Base-by-base conservation (phyloP, 2,113 vertebrate genomes). In the Collichthys lucidus region DNA sequence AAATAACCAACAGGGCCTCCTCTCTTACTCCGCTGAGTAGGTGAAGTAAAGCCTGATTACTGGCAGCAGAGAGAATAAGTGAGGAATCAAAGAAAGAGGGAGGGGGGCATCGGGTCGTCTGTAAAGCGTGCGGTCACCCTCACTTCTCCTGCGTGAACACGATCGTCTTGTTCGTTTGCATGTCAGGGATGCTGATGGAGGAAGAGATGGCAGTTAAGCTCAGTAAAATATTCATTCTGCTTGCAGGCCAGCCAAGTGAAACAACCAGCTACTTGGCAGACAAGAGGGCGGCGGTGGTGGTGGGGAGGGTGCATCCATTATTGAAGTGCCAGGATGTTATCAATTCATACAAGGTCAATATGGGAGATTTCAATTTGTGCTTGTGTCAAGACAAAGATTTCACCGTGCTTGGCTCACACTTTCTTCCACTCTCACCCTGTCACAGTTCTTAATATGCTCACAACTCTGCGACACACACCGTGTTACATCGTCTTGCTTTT, bases 171-270 rank as follows among this genome's bases (percentile, higher is more conserved):
- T 90, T 93, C 79, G 73, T 92, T 94, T 90, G 90, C 85, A 90
- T 94, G 90, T 93, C 88, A 91, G 83, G 69, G 76, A 91, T 74
- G 86, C 82, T 86, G 88, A 90, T 84, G 87, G 84, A 90, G 89
- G 83, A 89, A 83, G 89, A 94, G 87, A 81, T 73, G 78, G 77
- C 64, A 64, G 89, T 93, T 92, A 92, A 81, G 80, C 85, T 75
- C 74, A n/a, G 88, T 91, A 79, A 94, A 94, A 94, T 94, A 93
- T 94, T 93, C 83, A 94, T 95, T 77, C 76, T 71, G 69, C 85
- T 92, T 79, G 82, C 86, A 91, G 88, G 85, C 90, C 86, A 84
- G 60, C 80, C 80, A 61, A 88, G 86, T 93, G 88, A 92, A 94
- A 91, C 92, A 92, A 85, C 82, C 84, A 83, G 87, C 78, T 42